phyloP scores from a whole-genome alignment of 2,888 invertebrate genomes.

The Terebella lapidaria region DNA sequence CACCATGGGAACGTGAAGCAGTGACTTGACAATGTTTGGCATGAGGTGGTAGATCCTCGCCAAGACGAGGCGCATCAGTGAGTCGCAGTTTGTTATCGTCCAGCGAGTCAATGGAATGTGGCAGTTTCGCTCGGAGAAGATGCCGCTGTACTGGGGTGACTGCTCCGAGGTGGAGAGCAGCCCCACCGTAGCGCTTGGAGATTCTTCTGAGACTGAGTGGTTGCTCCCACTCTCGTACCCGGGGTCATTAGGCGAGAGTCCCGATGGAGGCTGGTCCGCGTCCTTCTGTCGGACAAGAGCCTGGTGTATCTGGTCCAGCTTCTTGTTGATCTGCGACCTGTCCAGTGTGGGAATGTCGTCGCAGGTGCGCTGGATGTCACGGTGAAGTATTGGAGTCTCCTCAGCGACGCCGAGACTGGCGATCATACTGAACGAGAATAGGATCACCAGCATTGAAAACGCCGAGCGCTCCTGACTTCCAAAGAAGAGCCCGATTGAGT shows the following conservation, averaged over 20 bases:
- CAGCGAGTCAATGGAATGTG: constrained; percentile 8
- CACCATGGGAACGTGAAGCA: constrained; percentile 72
- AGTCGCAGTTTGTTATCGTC: constrained; percentile 5
- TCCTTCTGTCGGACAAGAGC: constrained; percentile 15
- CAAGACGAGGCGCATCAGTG: constrained; percentile 4
- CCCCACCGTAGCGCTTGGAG: not conserved
- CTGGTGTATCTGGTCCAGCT: constrained; percentile 21
- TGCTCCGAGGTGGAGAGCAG: not conserved
- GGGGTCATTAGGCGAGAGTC: constrained; percentile 25
- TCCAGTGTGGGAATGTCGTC: not conserved
- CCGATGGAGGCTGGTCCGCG: not conserved
- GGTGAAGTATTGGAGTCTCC: constrained; percentile 68
- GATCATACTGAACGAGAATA: constrained; percentile 77
- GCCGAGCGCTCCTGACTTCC: constrained; percentile 86
- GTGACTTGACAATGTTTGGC: constrained; percentile 26
- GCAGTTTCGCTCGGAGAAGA: not conserved
- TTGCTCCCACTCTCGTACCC: constrained; percentile 44
- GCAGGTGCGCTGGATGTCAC: not conserved
- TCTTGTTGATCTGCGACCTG: constrained; percentile 1
- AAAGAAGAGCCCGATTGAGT: constrained; percentile 60
- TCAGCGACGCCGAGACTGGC: constrained; percentile 82
- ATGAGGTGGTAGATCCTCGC: constrained; percentile 14
- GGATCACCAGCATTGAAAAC: constrained; percentile 82
- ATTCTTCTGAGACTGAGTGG: constrained; percentile 14
- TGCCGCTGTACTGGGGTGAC: not conserved